These are phyloP conservation scores for Penaeus japonicus DNA, from an alignment of 1,140 invertebrate genomes.

Conservation along the genomic window DNA sequence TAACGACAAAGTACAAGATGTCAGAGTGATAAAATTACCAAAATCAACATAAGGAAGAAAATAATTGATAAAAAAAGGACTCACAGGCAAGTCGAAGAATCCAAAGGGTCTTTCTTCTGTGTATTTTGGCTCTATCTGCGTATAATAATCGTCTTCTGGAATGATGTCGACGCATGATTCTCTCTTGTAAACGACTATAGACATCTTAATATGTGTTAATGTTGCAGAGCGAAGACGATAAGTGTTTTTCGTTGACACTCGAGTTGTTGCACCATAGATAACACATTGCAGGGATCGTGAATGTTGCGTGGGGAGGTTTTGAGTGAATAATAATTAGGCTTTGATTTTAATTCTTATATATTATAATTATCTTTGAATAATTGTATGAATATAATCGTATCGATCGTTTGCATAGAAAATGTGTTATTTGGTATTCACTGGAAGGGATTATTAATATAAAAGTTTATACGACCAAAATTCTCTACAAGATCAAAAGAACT, in stretches of 20 bases:
- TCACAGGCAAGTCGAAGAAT: constrained; percentile 47
- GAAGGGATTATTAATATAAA: too few relatives aligned
- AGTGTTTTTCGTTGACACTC: too few relatives aligned
- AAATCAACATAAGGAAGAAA: too few relatives aligned
- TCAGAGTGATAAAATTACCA: too few relatives aligned
- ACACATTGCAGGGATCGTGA: neutral
- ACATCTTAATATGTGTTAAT: neutral
- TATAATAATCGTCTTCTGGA: constrained; percentile 44
- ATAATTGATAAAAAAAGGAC: neutral
- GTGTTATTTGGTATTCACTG: too few relatives aligned
- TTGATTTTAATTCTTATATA: neutral
- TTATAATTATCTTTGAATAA: neutral
- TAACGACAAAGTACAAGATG: neutral
- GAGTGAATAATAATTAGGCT: too few relatives aligned
- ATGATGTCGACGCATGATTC: constrained; percentile 38
- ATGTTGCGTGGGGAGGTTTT: neutral
- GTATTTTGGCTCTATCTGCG: neutral
- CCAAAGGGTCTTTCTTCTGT: neutral
- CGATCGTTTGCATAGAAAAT: too few relatives aligned
- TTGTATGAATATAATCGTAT: too few relatives aligned
- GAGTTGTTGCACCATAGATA: neutral
- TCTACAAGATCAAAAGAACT: too few relatives aligned
- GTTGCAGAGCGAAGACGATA: too few relatives aligned
- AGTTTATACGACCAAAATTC: too few relatives aligned
- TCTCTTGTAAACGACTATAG: constrained; percentile 45